Conservation (phyloP, 2,797 vertebrate species). For the Potorous gilbertii region DNA sequence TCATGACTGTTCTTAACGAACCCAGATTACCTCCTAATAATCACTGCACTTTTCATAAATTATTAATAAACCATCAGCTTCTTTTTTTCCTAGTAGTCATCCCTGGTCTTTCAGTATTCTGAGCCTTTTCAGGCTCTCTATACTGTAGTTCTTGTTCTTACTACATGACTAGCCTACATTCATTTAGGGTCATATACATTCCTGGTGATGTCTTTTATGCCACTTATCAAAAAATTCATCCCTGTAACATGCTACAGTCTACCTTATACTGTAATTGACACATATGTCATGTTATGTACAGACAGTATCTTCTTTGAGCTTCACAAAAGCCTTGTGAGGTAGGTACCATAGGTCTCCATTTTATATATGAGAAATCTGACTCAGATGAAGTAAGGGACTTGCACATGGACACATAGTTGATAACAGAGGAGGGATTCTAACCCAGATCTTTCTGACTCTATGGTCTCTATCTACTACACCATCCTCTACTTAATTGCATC, state of each 20-base stretch:
- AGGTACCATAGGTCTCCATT: neutral
- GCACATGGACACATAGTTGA: neutral
- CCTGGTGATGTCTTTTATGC: neutral
- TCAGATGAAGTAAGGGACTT: neutral
- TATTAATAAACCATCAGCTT: neutral
- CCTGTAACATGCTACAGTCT: neutral
- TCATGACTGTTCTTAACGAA: neutral
- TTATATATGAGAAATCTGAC: neutral
- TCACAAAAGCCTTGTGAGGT: neutral
- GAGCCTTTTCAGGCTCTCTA: neutral
- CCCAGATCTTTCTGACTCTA: neutral
- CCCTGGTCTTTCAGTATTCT: neutral
- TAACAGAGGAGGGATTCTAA: neutral
- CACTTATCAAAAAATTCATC: neutral
- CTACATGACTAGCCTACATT: neutral
- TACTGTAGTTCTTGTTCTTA: neutral
- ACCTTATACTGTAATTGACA: neutral
- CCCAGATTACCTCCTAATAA: neutral
- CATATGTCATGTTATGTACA: neutral
- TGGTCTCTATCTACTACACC: neutral
- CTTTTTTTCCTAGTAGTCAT: neutral
- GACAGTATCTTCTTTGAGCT: neutral
- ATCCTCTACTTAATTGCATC: neutral
- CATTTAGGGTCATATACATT: neutral
- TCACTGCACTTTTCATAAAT: neutral